Evolutionary conservation across 2,888 invertebrate species (phyloP).

Genomic region (Heliconius ethilla): DNA sequence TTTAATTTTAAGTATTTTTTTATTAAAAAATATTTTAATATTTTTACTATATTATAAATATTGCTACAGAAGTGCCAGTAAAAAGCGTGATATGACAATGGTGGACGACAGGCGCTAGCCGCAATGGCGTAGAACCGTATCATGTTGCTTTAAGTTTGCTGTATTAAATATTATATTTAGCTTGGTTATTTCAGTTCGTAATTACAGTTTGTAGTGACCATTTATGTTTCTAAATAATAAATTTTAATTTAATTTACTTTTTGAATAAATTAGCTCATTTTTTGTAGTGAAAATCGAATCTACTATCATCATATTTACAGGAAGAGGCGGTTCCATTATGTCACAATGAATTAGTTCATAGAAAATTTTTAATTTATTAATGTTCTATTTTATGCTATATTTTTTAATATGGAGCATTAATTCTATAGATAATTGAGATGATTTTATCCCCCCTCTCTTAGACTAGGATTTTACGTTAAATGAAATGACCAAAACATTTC

Average conservation of each 20-base stretch:
- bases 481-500: background rate
- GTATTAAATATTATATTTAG: background rate
- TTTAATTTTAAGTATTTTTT: no score
- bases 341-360: no score
- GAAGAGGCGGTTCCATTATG: no score
- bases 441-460: background rate
- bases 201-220: no score
- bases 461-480: background rate
- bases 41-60: background rate
- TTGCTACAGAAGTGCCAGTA: background rate
- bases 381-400: no score
- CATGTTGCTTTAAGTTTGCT: background rate
- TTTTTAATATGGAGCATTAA: background rate
- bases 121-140: constrained; percentile 6
- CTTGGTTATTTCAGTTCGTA: background rate
- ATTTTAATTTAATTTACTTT: no score
- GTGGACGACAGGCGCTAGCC: constrained; percentile 11
- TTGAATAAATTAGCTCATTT: no score
- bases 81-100: constrained; percentile 15
- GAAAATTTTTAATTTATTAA: no score
- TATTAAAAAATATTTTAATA: background rate
- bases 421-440: background rate
- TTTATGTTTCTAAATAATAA: no score
- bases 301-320: no score
- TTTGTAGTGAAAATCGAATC: no score